A percentile compares a stretch with the other conserved stretches of the same genome.
phyloP scores from a whole-genome alignment of 92 coral and sea anemone species.

The Epizoanthus scotinus region DNA sequence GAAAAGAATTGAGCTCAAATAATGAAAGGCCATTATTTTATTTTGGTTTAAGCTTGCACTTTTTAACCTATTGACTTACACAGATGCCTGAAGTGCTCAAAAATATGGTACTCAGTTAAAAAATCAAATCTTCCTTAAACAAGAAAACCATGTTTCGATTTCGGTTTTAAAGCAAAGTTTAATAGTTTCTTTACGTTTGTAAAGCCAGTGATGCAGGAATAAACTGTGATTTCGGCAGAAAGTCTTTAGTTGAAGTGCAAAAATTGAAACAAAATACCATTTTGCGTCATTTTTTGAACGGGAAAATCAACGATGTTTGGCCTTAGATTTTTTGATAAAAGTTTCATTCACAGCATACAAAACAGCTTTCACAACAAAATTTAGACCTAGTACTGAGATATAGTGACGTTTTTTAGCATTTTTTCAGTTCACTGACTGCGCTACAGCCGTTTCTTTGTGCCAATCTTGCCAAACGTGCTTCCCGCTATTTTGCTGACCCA shows the following conservation, averaged over 20 bases:
- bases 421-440: constrained; percentile 14
- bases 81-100: too few relatives aligned
- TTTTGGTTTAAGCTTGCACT: too few relatives aligned
- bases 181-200: too few relatives aligned
- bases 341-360: constrained; percentile 26
- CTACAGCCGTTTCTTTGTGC: constrained; percentile 29
- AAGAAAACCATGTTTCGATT: too few relatives aligned
- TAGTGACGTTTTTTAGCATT: constrained; percentile 19
- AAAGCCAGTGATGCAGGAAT: too few relatives aligned
- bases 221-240: too few relatives aligned
- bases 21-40: too few relatives aligned
- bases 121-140: too few relatives aligned
- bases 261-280: background rate
- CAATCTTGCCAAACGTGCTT: constrained; percentile 23
- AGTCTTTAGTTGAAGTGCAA: too few relatives aligned
- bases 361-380: constrained; percentile 38
- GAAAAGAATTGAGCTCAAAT: too few relatives aligned
- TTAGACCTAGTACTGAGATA: constrained; percentile 37
- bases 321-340: constrained; percentile 31
- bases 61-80: too few relatives aligned
- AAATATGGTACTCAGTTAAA: background rate
- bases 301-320: constrained; percentile 35
- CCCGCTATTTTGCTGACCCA: constrained; percentile 5
- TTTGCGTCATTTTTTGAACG: constrained; percentile 20
- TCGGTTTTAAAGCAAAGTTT: too few relatives aligned